phyloP scores from a whole-genome alignment of 1,140 invertebrate species.

The Helicorthomorpha holstii region DNA sequence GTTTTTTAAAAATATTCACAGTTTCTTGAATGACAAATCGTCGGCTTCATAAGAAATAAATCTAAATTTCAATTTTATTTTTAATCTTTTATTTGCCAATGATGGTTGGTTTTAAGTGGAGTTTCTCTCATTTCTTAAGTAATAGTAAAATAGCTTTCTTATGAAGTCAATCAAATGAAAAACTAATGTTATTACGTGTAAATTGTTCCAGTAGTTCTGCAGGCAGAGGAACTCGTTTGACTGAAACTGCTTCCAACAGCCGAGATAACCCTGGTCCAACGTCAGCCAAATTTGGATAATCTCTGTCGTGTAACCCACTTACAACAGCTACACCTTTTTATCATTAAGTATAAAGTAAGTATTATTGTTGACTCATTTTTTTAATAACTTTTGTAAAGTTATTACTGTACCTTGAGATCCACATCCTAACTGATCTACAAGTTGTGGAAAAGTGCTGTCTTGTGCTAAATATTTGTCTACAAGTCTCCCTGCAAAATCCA shows the following conservation, averaged over 20 bases:
- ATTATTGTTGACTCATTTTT: too few relatives aligned
- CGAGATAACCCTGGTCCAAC: slow-evolving; percentile 20
- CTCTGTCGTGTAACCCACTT: slow-evolving; percentile 30
- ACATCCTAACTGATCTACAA: background rate
- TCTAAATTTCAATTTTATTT: too few relatives aligned
- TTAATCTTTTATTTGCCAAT: too few relatives aligned
- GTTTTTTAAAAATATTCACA: too few relatives aligned
- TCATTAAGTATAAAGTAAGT: too few relatives aligned
- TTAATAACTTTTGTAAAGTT: too few relatives aligned
- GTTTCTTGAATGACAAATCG: too few relatives aligned
- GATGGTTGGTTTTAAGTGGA: too few relatives aligned
- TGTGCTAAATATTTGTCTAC: background rate
- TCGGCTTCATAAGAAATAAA: too few relatives aligned
- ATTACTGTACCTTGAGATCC: background rate
- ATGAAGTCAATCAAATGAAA: slow-evolving; percentile 8
- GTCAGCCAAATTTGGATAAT: slow-evolving; percentile 30
- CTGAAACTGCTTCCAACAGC: slow-evolving; percentile 22
- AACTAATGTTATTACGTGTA: slow-evolving; percentile 33
- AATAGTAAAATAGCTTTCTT: too few relatives aligned
- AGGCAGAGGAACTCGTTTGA: slow-evolving; percentile 31
- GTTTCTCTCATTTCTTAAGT: too few relatives aligned
- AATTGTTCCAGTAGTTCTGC: slow-evolving; percentile 34
- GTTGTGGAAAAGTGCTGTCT: background rate
- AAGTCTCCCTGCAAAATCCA: background rate
- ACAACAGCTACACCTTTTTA: slow-evolving; percentile 11